phyloP scores from a whole-genome alignment of 2,113 vertebrate species.

The Todiramphus chloris region DNA sequence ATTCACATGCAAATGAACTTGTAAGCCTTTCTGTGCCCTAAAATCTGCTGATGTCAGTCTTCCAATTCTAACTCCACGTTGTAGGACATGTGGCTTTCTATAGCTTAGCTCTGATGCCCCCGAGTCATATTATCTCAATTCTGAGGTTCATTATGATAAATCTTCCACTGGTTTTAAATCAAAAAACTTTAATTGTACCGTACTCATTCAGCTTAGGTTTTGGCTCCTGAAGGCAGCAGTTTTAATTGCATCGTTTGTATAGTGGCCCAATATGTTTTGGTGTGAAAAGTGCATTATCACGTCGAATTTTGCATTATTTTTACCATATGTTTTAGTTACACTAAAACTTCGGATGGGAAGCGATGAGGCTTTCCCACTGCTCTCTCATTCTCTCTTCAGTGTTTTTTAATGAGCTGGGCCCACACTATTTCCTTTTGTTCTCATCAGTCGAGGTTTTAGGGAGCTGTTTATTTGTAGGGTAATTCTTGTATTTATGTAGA shows the following conservation, averaged over 20 bases:
- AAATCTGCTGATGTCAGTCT: constrained; percentile 70
- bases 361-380: constrained; percentile 17
- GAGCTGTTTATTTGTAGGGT: constrained; percentile 68
- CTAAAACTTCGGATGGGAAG: constrained; percentile 53
- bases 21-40: constrained; percentile 66
- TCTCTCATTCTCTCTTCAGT: background rate
- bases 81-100: constrained; percentile 63
- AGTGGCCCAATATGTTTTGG: constrained; percentile 63
- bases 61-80: constrained; percentile 48
- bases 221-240: constrained; percentile 58
- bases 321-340: constrained; percentile 64
- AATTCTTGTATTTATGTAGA: constrained; percentile 70
- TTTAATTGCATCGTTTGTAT: constrained; percentile 70
- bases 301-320: constrained; percentile 66
- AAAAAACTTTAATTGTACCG: constrained; percentile 60
- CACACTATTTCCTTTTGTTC: constrained; percentile 62
- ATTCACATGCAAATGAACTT: constrained; percentile 68
- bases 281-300: constrained; percentile 63
- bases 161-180: constrained; percentile 55
- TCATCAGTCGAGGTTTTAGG: constrained; percentile 40
- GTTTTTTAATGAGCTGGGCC: constrained; percentile 42
- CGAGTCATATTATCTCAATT: constrained; percentile 60
- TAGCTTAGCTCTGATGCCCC: constrained; percentile 65
- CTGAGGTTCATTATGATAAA: constrained; percentile 63
- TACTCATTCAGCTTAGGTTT: constrained; percentile 49